Conservation (phyloP, 2,888 invertebrate species). For the Charanyca ferruginea region DNA sequence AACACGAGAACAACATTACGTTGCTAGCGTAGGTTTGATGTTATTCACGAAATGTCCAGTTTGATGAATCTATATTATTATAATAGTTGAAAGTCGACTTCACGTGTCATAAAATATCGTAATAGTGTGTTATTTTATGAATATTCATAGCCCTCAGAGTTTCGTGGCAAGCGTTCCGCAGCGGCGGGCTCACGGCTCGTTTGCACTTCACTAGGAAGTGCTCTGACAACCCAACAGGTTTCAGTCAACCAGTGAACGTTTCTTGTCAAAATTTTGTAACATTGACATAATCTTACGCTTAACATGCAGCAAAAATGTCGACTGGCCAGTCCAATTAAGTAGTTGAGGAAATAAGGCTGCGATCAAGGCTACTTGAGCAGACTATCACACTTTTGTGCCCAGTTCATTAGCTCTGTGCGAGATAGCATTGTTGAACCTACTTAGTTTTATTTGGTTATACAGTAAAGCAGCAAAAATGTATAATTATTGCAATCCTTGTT, state of each 20-base stretch:
- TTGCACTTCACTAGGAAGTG: slow-evolving; percentile 69
- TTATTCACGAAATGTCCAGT: slow-evolving; percentile 22
- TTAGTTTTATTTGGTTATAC: too few relatives aligned
- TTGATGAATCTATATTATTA: slow-evolving; percentile 19
- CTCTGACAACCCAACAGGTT: slow-evolving; percentile 66
- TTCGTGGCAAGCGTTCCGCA: slow-evolving; percentile 39
- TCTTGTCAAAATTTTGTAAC: slow-evolving; percentile 66
- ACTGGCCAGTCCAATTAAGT: slow-evolving; percentile 49
- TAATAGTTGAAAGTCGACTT: slow-evolving; percentile 45
- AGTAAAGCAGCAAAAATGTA: too few relatives aligned
- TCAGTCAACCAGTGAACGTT: slow-evolving; percentile 56
- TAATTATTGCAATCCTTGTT: too few relatives aligned
- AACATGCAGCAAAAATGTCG: slow-evolving; percentile 59
- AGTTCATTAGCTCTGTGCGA: slow-evolving; percentile 42
- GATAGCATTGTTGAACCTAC: slow-evolving; percentile 1
- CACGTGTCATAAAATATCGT: slow-evolving; percentile 49
- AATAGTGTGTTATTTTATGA: slow-evolving; percentile 50
- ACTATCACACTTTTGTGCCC: slow-evolving; percentile 35
- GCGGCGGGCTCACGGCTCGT: slow-evolving; percentile 67
- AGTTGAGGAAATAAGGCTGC: slow-evolving; percentile 42
- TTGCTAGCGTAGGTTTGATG: slow-evolving; percentile 11
- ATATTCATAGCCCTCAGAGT: slow-evolving; percentile 59
- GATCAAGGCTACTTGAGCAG: slow-evolving; percentile 47
- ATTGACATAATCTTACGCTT: slow-evolving; percentile 68
- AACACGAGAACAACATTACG: slow-evolving; percentile 20